These are phyloP conservation scores for Charadrius vociferus DNA, from an alignment of 2,113 vertebrate species.

Conservation along the genomic window DNA sequence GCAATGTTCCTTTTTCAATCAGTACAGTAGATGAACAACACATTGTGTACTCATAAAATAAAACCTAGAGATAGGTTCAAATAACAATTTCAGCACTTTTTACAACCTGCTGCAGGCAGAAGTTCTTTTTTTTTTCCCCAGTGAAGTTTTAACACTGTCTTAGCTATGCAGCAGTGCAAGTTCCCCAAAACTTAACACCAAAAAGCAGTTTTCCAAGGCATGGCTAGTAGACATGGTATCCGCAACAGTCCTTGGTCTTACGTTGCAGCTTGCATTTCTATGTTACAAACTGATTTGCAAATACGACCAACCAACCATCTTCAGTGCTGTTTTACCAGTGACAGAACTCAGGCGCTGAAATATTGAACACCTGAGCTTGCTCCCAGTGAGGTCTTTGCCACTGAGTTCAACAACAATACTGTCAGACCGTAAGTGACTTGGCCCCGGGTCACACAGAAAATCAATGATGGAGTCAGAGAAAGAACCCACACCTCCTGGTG, in stretches of 20 bases:
- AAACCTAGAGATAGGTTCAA: constrained; percentile 15
- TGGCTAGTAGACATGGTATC: neutral
- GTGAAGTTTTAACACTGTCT: neutral
- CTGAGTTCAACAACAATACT: neutral
- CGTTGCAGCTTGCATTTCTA: neutral
- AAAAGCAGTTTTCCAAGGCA: neutral
- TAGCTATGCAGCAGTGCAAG: neutral
- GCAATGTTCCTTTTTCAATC: constrained; percentile 44
- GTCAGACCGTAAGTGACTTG: neutral
- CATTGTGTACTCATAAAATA: constrained; percentile 36
- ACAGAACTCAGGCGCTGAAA: neutral
- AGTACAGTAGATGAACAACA: constrained; percentile 41
- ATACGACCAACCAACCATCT: neutral
- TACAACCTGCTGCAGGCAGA: neutral
- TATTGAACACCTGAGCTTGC: neutral
- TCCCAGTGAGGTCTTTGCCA: constrained; percentile 13
- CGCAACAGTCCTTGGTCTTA: neutral
- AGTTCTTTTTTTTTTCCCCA: neutral
- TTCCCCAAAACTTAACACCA: neutral
- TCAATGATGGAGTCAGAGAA: neutral
- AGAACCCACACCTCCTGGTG: neutral
- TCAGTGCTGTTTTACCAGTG: neutral
- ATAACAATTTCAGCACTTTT: constrained; percentile 19
- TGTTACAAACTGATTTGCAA: neutral
- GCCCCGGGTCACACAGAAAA: neutral